phyloP scores from a whole-genome alignment of 1,140 invertebrate species.

The Drosophila malerkotliana region DNA sequence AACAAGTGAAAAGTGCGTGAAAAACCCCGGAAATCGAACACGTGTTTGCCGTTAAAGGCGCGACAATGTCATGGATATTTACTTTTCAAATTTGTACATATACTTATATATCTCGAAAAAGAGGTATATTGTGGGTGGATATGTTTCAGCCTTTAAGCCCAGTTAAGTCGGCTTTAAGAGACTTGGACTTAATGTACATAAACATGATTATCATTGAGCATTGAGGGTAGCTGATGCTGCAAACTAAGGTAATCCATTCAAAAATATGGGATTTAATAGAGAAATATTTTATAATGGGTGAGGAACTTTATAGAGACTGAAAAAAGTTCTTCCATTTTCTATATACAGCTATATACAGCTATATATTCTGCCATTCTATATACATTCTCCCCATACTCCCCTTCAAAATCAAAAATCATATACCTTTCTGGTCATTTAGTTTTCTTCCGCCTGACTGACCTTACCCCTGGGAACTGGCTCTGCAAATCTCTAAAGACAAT shows the following conservation, averaged over 20 bases:
- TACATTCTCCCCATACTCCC: too few relatives aligned
- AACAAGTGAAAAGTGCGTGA: constrained; percentile 53
- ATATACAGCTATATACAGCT: too few relatives aligned
- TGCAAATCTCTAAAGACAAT: not conserved
- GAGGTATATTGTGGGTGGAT: not conserved
- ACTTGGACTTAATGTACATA: constrained; percentile 12
- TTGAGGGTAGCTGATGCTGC: not conserved
- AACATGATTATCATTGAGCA: constrained; percentile 22
- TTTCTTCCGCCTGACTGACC: not conserved
- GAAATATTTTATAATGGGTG: too few relatives aligned
- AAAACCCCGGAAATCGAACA: constrained; percentile 47
- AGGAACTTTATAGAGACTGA: too few relatives aligned
- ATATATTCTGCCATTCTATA: not conserved
- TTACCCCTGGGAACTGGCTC: constrained; percentile 3
- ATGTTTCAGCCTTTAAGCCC: not conserved
- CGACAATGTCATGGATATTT: constrained; percentile 55
- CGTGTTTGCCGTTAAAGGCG: constrained; percentile 58
- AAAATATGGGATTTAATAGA: not conserved
- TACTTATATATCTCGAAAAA: not conserved
- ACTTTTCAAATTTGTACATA: not conserved
- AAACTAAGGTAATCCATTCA: not conserved
- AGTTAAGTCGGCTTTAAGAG: not conserved
- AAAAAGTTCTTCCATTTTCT: too few relatives aligned
- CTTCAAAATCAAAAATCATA: not conserved
- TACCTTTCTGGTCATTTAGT: not conserved